Conservation (phyloP, 2,113 vertebrate species). For the Eonycteris spelaea region DNA sequence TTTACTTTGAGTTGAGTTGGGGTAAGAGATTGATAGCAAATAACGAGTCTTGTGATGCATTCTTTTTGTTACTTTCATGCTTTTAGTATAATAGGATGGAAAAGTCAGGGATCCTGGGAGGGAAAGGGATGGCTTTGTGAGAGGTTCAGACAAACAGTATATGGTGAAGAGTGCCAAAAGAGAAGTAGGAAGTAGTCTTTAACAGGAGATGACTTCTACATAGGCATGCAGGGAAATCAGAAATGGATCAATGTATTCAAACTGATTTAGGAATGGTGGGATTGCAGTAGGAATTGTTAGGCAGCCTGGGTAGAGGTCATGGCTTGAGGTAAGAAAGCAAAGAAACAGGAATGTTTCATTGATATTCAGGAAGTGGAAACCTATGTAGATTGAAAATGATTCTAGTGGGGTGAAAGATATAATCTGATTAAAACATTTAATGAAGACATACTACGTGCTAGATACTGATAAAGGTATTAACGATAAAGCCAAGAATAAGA, state of each 20-base stretch:
- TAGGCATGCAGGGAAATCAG: not conserved
- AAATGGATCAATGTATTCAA: not conserved
- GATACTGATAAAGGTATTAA: not conserved
- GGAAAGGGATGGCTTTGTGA: not conserved
- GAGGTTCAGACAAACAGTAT: not conserved
- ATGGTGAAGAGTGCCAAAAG: not conserved
- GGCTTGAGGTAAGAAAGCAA: not conserved
- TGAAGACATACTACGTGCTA: not conserved
- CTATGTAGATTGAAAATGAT: not conserved
- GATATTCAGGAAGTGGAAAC: not conserved
- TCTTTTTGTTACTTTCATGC: not conserved
- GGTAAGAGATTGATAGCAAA: not conserved
- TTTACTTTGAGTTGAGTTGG: slow-evolving; percentile 8
- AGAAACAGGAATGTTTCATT: not conserved
- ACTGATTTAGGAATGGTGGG: not conserved
- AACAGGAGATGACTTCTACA: not conserved
- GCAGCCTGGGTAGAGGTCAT: not conserved
- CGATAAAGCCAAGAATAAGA: not conserved
- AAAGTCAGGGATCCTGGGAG: not conserved
- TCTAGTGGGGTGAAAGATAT: not conserved
- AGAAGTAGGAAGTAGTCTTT: not conserved
- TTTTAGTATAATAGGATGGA: not conserved
- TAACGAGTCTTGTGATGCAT: not conserved
- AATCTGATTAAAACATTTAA: not conserved
- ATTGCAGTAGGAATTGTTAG: not conserved